A percentile compares a stretch with the other conserved stretches of the same genome.
These are phyloP conservation scores for Paratilapia polleni DNA, from an alignment of 2,113 vertebrate species.

Conservation along the genomic window DNA sequence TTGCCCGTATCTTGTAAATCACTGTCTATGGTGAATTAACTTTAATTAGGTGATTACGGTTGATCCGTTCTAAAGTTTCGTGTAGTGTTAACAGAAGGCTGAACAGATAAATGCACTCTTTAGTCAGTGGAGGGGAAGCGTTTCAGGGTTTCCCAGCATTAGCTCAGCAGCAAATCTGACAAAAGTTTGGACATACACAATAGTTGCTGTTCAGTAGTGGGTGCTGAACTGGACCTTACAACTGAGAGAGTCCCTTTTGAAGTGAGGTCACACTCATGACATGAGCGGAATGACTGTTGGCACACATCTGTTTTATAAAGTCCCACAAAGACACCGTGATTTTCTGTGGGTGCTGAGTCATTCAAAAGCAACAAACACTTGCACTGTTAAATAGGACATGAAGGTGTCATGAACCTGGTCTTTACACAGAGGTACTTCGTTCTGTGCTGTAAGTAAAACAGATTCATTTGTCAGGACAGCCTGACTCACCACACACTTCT, in stretches of 20 bases:
- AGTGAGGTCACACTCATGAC: conserved; percentile 27
- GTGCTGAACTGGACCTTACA: conserved; percentile 68
- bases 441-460: conserved; percentile 13
- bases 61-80: conserved; percentile 34
- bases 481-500: conserved; percentile 43
- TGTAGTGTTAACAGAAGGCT: conserved; percentile 33
- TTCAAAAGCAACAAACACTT: background rate
- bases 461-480: conserved; percentile 32
- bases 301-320: conserved; percentile 40
- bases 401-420: conserved; percentile 30
- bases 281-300: conserved; percentile 36
- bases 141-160: conserved; percentile 63
- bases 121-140: conserved; percentile 43
- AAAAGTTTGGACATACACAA: conserved; percentile 50
- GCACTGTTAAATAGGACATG: conserved; percentile 33
- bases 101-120: conserved; percentile 59
- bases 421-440: conserved; percentile 52
- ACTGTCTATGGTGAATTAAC: conserved; percentile 35
- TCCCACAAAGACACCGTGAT: conserved; percentile 19
- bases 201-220: conserved; percentile 69
- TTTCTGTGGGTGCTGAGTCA: conserved; percentile 20
- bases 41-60: conserved; percentile 45
- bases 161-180: conserved; percentile 49
- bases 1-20: conserved; percentile 47
- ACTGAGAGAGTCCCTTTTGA: conserved; percentile 27